phyloP scores from a whole-genome alignment of 2,113 vertebrate species.

The Sebastes fasciatus region DNA sequence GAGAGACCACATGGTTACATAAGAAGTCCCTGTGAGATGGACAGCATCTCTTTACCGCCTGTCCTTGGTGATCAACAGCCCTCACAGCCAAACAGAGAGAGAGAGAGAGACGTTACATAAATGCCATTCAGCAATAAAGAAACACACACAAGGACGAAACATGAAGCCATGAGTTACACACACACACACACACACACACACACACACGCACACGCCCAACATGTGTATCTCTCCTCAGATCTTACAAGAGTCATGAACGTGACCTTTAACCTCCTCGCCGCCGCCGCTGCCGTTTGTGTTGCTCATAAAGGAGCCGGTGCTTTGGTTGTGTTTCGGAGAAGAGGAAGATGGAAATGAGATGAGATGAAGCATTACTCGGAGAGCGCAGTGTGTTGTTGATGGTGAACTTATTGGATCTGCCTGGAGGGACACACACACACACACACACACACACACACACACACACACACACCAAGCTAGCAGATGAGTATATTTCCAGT shows the following conservation, averaged over 20 bases:
- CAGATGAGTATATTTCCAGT: too few relatives aligned
- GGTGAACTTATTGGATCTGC: background rate
- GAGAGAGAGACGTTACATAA: conserved; percentile 46
- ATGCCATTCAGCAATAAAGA: conserved; percentile 41
- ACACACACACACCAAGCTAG: too few relatives aligned
- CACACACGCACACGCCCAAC: background rate
- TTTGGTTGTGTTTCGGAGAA: background rate
- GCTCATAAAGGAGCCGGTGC: background rate
- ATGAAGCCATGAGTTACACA: conserved; percentile 10
- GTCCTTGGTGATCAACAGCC: conserved; percentile 44
- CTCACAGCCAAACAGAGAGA: conserved; percentile 11
- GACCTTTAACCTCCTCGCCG: too few relatives aligned
- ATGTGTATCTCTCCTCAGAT: conserved; percentile 12
- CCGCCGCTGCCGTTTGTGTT: background rate
- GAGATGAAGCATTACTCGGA: background rate
- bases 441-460: too few relatives aligned
- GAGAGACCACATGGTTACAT: conserved; percentile 48
- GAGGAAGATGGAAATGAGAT: background rate
- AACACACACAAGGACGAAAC: background rate
- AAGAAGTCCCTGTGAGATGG: conserved; percentile 48
- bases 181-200: too few relatives aligned
- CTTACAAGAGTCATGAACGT: background rate
- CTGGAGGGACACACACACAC: background rate
- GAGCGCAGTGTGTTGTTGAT: background rate
- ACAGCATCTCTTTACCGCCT: conserved; percentile 42